These are phyloP conservation scores for Crax fasciolata DNA, from an alignment of 2,797 vertebrate species.

Conservation along the genomic window DNA sequence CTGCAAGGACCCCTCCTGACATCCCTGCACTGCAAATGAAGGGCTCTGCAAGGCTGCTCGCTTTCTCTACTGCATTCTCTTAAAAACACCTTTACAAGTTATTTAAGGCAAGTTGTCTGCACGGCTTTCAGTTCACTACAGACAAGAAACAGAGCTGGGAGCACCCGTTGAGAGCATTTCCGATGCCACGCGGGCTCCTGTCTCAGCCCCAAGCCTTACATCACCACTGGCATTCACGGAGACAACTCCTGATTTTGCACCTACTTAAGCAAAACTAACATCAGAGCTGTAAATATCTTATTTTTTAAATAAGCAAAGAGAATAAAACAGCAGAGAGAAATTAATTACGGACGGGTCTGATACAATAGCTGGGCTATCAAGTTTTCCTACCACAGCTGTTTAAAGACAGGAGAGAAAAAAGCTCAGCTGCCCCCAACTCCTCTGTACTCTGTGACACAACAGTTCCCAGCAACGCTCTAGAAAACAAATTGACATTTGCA, in stretches of 20 bases:
- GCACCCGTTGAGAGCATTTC: neutral
- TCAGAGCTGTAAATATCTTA: neutral
- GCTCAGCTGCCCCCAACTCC: too few species aligned
- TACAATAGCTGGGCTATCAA: neutral
- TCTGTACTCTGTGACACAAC: too few species aligned
- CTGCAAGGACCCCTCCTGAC: conserved; percentile 40
- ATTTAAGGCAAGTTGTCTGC: neutral
- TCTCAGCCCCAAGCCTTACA: neutral
- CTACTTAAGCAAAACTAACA: neutral
- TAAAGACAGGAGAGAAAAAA: neutral
- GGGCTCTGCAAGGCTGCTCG: neutral
- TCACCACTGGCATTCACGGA: neutral
- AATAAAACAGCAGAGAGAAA: neutral
- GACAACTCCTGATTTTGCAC: neutral
- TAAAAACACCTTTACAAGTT: conserved; percentile 44
- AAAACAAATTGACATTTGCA: too few species aligned
- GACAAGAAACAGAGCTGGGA: conserved; percentile 22
- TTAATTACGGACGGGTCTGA: neutral
- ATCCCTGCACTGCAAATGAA: conserved; percentile 52
- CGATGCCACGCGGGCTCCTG: neutral
- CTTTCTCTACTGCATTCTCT: neutral
- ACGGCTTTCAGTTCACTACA: neutral
- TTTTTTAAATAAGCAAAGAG: neutral
- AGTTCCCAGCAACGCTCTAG: too few species aligned
- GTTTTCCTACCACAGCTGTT: neutral